Evolutionary conservation across 2,113 vertebrate species (phyloP).

Genomic region (Pygoscelis antarcticus): DNA sequence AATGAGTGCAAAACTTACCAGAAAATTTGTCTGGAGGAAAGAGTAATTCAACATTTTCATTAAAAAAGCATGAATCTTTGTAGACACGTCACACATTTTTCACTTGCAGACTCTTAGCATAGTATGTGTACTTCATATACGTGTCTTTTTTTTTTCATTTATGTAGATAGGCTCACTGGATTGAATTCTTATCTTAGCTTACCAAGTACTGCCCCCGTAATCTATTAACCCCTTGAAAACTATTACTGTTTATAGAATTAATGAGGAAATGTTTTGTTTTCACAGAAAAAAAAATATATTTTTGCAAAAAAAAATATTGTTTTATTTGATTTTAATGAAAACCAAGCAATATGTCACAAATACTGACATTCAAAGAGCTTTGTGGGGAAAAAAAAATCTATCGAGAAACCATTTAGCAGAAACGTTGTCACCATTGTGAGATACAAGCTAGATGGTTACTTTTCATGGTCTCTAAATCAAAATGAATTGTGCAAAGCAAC

Average conservation of each 20-base stretch:
- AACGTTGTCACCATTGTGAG: not conserved
- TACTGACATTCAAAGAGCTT: not conserved
- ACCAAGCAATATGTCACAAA: not conserved
- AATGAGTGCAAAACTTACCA: not conserved
- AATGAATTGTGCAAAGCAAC: not conserved
- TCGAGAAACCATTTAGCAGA: not conserved
- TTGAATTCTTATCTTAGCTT: not conserved
- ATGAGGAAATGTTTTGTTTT: not conserved
- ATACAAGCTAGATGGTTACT: not conserved
- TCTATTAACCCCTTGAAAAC: not conserved
- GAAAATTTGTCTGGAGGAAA: not conserved
- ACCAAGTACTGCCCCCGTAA: not conserved
- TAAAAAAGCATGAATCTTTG: not conserved
- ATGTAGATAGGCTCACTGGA: not conserved
- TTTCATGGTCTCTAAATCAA: not conserved
- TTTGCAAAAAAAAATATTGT: not conserved
- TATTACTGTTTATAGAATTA: not conserved
- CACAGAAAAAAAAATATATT: not conserved
- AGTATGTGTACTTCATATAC: not conserved
- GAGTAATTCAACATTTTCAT: not conserved
- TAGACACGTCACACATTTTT: not conserved
- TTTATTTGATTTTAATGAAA: not conserved
- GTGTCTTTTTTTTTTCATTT: not conserved
- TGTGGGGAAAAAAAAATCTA: not conserved
- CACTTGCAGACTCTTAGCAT: not conserved